Base-by-base conservation (phyloP, 2,888 invertebrate species). In the Apotomis capreana region DNA sequence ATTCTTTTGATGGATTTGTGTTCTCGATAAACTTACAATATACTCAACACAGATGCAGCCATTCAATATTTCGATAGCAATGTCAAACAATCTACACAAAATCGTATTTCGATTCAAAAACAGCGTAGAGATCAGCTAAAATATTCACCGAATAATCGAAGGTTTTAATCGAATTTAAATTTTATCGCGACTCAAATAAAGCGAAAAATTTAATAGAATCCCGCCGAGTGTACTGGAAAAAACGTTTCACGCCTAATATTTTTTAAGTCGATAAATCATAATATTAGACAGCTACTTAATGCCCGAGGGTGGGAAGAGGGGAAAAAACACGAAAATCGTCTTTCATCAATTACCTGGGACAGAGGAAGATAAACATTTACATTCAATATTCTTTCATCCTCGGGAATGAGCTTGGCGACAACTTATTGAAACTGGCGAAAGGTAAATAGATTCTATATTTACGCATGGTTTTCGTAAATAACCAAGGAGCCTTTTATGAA, bases 221-320 rank as follows among this genome's bases (percentile, higher is more conserved):
- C 68, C 74, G 73, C 68, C 74, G 67, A 73, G 74, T 73, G 73
- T 73, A 73, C 73, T 74, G 77, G 76, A 75, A 72, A 77, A 77
- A 76, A 71, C 67, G 69, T 76, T 74, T 74, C 74, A 69, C 75
- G 75, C 74, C 75, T 86, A 84, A 86, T 72, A 72, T 58, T 58
- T 83, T 85, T 86, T 84, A 83, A 84, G 85, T 82, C 87, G 84
- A 88, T 89, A 87, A 89, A 89, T 88, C 87, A 89, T 81, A 81
- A 85, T 83, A 87, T 85, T 81, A 83, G 89, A 88, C 88, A 83
- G 86, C 84, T 80, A 80, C 81, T 84, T 75, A 75, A 71, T 70
- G 78, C 81, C 81, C 78, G 81, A 82, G 83, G 83, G 80, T 79
- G 76, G 79, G 82, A 81, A 80, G 77, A 79, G 81, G 80, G 77